Evolutionary conservation across 2,797 vertebrate genomes (phyloP), one percentile per base, ranked within the genome.

Genomic region (Tarsius wallacei): DNA sequence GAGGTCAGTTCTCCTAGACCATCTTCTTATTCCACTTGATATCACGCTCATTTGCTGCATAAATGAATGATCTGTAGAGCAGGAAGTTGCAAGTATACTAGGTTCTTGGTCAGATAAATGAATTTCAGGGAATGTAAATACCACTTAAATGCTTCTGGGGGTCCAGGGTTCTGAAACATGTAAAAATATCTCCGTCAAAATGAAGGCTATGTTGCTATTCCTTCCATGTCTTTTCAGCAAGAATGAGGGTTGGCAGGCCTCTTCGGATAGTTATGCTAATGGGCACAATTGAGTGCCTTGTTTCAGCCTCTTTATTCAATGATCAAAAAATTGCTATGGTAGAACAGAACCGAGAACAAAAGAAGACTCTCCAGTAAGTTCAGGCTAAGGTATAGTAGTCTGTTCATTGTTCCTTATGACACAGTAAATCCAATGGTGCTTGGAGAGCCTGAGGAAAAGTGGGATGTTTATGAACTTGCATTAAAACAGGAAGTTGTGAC

Each of bases 401-500:
- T 83, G 66, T 74, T 55, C 36, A 33, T 61, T 36, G 47, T 57
- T 33, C 31, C 31, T 74, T 31, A n/a, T 55, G 47, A 59, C 49
- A n/a, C 11, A 61, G 21, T 47, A 80, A 84, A 51, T 31, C 42
- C 71, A 55, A 0, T 33, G 16, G 33, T 78, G 12, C 55, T 82
- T 85, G 51, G 64, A 76, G 33, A 96, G 21, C 28, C 55, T 86
- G 57, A 66, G 49, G 53, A 82, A 88, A 63, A 78, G 24, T 24
- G 13, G 74, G 63, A 16, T 94, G 73, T 15, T 66, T 51, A 16
- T 33, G 17, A 22, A 73, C 59, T 83, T 96, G 26, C 14, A 55
- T 42, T 88, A 66, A 80, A 88, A 87, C 82, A 97, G 85, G 90
- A 98, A 91, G 61, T 36, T 86, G 64, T 57, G 83, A 93, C 47